phyloP scores from a whole-genome alignment of 2,888 invertebrate species.

The Apamea sordens region DNA sequence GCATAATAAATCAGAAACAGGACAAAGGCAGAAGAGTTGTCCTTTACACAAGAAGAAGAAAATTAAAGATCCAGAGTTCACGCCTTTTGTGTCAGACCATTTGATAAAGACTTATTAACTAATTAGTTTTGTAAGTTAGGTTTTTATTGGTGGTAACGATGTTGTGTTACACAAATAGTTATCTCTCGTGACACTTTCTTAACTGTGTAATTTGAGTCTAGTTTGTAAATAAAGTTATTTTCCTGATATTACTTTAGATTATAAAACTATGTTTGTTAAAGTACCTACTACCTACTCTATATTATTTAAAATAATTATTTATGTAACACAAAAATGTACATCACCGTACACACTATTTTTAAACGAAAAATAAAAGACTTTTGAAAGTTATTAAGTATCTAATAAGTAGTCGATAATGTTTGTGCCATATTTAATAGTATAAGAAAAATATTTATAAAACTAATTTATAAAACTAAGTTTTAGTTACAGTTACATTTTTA shows the following conservation, averaged over 20 bases:
- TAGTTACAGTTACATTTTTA: not conserved
- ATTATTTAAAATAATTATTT: slow-evolving; percentile 21
- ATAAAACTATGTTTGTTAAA: not conserved
- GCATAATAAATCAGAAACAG: slow-evolving; percentile 86
- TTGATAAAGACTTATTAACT: slow-evolving; percentile 88
- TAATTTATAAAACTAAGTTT: slow-evolving; percentile 13
- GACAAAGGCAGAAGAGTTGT: slow-evolving; percentile 84
- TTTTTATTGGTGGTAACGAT: slow-evolving; percentile 24
- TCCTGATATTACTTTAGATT: not conserved
- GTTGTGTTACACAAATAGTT: slow-evolving; percentile 55
- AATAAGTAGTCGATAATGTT: slow-evolving; percentile 52
- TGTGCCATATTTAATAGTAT: slow-evolving; percentile 65
- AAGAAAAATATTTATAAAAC: too few species aligned
- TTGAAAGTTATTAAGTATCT: slow-evolving; percentile 53
- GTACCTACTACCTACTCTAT: not conserved
- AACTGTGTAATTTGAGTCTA: not conserved
- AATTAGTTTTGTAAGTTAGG: slow-evolving; percentile 60
- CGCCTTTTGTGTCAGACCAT: slow-evolving; percentile 84
- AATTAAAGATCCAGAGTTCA: slow-evolving; percentile 80
- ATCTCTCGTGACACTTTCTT: not conserved
- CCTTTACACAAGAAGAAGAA: slow-evolving; percentile 84
- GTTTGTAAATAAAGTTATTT: not conserved
- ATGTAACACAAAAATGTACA: slow-evolving; percentile 51
- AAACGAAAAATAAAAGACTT: slow-evolving; percentile 67
- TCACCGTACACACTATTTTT: slow-evolving; percentile 46